Evolutionary conservation across 2,797 vertebrate genomes (phyloP), one percentile per base, ranked within the genome.

Genomic region (Taenioides sp.): DNA sequence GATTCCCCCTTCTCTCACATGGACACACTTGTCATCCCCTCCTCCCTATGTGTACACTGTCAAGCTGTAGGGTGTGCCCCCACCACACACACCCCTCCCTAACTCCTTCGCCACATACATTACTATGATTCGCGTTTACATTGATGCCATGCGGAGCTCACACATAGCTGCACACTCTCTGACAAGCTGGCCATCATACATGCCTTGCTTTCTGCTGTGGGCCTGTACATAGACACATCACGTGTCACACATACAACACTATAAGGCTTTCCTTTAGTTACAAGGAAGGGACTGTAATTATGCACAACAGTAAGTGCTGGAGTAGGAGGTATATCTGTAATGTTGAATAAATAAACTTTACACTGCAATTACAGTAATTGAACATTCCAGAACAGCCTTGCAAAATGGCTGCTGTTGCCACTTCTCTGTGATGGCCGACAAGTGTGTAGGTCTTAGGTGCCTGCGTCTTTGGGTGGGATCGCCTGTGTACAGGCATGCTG

Each of bases 391-490:
- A 86, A 87, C 87, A 87, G 80, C 84, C 79, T 80, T 86, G 82
- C 89, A 92, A 92, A 92, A 92, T 92, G 91, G 91, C 91, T 87
- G 91, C 91, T 86, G 84, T 86, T 57, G 86, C 86, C 71, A 70
- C 54, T 83, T 74, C 85, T 86, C 87, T 91, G 90, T 92, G 90
- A 92, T 92, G 91, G 91, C 90, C 85, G 91, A 91, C 88, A 78
- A 82, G 80, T 80, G 86, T 82, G 88, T 89, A 87, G 85, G 87
- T 90, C 83, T 88, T 78, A 83, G 77, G 84, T 84, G 84, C 80
- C 86, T 77, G 76, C 59, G 73, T 73, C 79, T 84, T 76, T 80
- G 37, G 80, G 76, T 77, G 79, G n/a, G 58, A 55, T 23, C 22
- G 50, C 68, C 28, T 77, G 4, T 73, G 31, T 79, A 65, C 25